A percentile compares a stretch with the other conserved stretches of the same genome.
phyloP scores from a whole-genome alignment of 2,888 invertebrate genomes.

The Ephialtes manifestator region DNA sequence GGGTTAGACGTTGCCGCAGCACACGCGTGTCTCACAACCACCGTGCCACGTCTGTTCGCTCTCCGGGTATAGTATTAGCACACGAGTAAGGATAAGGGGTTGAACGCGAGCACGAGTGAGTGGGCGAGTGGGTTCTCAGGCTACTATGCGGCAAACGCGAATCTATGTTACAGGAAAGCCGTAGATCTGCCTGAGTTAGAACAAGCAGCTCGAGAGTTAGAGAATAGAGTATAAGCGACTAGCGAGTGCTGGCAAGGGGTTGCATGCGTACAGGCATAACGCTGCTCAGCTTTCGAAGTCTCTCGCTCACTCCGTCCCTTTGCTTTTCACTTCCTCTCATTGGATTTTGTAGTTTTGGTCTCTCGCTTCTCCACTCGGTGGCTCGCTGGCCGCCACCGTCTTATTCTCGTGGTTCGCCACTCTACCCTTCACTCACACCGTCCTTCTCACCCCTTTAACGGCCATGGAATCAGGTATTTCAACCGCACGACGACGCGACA shows the following conservation, averaged over 20 bases:
- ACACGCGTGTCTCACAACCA: conserved; percentile 63
- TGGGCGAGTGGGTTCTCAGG: conserved; percentile 49
- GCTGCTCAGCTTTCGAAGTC: conserved; percentile 19
- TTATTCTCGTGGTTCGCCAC: conserved; percentile 49
- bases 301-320: conserved; percentile 13
- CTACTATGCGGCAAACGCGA: conserved; percentile 75
- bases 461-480: conserved; percentile 59
- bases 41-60: conserved; percentile 23
- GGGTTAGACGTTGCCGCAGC: conserved; percentile 46
- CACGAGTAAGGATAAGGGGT: conserved; percentile 40
- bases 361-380: conserved; percentile 13
- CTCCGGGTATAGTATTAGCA: conserved; percentile 42
- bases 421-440: conserved; percentile 32
- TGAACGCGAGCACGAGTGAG: conserved; percentile 46
- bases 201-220: conserved; percentile 66
- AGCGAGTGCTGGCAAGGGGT: conserved; percentile 30
- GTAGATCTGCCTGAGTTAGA: conserved; percentile 76
- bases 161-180: conserved; percentile 77
- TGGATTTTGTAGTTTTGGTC: background rate
- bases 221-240: conserved; percentile 55
- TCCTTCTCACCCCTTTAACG: conserved; percentile 35
- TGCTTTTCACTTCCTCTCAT: conserved; percentile 3
- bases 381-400: conserved; percentile 25
- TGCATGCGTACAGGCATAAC: conserved; percentile 26
- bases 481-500: conserved; percentile 53